Percentiles rank a stretch among this genome's conserved stretches.
These are phyloP conservation scores for Agriotes lineatus DNA, from an alignment of 2,888 invertebrate species.

Conservation along the genomic window DNA sequence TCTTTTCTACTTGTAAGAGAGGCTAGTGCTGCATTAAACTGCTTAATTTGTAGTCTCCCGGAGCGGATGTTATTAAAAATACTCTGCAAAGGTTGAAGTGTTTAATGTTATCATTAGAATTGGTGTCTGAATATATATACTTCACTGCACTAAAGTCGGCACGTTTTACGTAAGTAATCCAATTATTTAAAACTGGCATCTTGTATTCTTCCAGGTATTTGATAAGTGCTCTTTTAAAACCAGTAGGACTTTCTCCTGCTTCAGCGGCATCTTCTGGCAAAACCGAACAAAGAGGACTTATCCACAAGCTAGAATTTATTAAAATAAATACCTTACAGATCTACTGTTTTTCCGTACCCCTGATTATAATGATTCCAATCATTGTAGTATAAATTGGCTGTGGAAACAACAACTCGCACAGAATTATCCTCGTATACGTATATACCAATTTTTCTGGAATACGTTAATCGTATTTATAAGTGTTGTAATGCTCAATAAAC, in stretches of 20 bases:
- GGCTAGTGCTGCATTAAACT: conserved; percentile 58
- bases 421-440: conserved; percentile 86
- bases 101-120: too few species aligned
- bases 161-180: conserved; percentile 79
- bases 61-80: conserved; percentile 86
- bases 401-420: conserved; percentile 87
- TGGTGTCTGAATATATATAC: conserved; percentile 67
- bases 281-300: conserved; percentile 83
- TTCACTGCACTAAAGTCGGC: conserved; percentile 88
- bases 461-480: too few species aligned
- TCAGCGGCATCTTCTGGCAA: conserved; percentile 71
- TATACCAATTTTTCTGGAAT: conserved; percentile 85
- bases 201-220: conserved; percentile 84
- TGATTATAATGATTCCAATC: conserved; percentile 97
- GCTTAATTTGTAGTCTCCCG: conserved; percentile 76
- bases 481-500: too few species aligned
- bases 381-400: conserved; percentile 90
- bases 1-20: conserved; percentile 71
- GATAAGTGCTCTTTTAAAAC: conserved; percentile 83
- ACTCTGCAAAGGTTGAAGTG: conserved; percentile 73
- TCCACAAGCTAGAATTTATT: conserved; percentile 80
- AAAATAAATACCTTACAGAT: too few species aligned
- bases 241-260: conserved; percentile 84
- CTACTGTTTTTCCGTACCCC: conserved; percentile 75
- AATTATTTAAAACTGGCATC: conserved; percentile 74